These are phyloP conservation scores for Dicranocentrus wangi DNA, from an alignment of 2,888 invertebrate genomes.

Conservation along the genomic window DNA sequence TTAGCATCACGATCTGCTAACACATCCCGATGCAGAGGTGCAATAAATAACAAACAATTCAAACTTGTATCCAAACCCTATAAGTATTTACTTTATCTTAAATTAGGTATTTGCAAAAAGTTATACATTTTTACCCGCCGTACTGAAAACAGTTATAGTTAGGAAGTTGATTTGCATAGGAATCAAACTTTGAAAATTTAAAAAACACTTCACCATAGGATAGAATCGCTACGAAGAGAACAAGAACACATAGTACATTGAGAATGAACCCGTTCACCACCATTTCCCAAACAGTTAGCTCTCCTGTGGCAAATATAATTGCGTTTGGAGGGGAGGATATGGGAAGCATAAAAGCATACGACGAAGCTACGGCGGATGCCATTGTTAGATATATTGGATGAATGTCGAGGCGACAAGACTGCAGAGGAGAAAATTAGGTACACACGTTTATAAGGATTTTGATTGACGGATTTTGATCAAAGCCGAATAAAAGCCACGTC, in stretches of 20 bases:
- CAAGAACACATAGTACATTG: slow-evolving; percentile 66
- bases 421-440: slow-evolving; percentile 72
- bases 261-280: slow-evolving; percentile 68
- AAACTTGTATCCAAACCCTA: no score
- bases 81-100: no score
- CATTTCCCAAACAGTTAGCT: slow-evolving; percentile 74
- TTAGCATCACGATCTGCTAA: no score
- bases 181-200: slow-evolving; percentile 50
- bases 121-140: no score
- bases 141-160: slow-evolving; percentile 25
- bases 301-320: slow-evolving; percentile 86
- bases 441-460: no score
- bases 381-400: slow-evolving; percentile 93
- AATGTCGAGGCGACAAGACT: slow-evolving; percentile 83
- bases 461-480: background rate
- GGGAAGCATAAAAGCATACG: slow-evolving; percentile 83
- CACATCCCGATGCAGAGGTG: no score
- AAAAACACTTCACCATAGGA: slow-evolving; percentile 69
- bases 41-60: no score
- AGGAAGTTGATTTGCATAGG: background rate
- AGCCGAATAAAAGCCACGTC: background rate
- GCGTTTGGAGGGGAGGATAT: slow-evolving; percentile 92
- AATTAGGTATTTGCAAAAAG: no score
- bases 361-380: slow-evolving; percentile 90
- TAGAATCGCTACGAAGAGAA: slow-evolving; percentile 64